Percentiles rank a stretch among this genome's conserved stretches.
Evolutionary conservation across 1,140 invertebrate genomes (phyloP).

Genomic region (Centruroides vittatus): DNA sequence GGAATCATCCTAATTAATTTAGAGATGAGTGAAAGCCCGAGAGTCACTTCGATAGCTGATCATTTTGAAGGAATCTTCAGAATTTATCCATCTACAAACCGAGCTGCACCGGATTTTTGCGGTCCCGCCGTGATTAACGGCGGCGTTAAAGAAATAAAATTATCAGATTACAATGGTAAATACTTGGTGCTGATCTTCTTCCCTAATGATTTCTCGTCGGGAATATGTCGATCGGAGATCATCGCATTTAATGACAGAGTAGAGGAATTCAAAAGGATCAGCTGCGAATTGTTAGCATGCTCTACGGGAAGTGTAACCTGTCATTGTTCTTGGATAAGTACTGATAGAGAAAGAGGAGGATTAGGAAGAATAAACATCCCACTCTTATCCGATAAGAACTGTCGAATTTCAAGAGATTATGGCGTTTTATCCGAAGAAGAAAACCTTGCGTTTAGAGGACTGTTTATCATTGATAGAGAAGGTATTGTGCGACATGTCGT

Average conservation of each 20-base stretch:
- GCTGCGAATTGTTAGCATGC: slow-evolving; percentile 66
- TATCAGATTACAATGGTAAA: not conserved
- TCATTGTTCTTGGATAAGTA: slow-evolving; percentile 89
- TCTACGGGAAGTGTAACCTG: slow-evolving; percentile 83
- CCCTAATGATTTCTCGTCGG: slow-evolving; percentile 41
- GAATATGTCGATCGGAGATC: slow-evolving; percentile 92
- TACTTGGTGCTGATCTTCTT: not conserved
- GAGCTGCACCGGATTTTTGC: not conserved
- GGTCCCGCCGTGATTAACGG: not conserved
- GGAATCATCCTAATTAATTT: too few species aligned
- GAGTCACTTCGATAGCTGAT: too few species aligned
- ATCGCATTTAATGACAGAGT: slow-evolving; percentile 83
- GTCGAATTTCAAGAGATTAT: slow-evolving; percentile 71
- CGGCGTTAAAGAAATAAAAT: not conserved
- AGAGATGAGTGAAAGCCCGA: too few species aligned
- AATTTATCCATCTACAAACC: too few species aligned
- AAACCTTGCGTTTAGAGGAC: slow-evolving; percentile 68
- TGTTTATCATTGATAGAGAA: too few species aligned
- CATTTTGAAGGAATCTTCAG: too few species aligned
- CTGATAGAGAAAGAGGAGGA: slow-evolving; percentile 86
- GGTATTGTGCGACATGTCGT: too few species aligned
- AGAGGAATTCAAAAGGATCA: slow-evolving; percentile 70
- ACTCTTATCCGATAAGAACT: slow-evolving; percentile 82
- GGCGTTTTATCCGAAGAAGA: slow-evolving; percentile 86
- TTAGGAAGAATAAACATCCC: slow-evolving; percentile 93